Evolutionary conservation across 64 coral and sea anemone species (phyloP), one percentile per base, ranked within the genome.

Genomic region (Orbicella faveolata): DNA sequence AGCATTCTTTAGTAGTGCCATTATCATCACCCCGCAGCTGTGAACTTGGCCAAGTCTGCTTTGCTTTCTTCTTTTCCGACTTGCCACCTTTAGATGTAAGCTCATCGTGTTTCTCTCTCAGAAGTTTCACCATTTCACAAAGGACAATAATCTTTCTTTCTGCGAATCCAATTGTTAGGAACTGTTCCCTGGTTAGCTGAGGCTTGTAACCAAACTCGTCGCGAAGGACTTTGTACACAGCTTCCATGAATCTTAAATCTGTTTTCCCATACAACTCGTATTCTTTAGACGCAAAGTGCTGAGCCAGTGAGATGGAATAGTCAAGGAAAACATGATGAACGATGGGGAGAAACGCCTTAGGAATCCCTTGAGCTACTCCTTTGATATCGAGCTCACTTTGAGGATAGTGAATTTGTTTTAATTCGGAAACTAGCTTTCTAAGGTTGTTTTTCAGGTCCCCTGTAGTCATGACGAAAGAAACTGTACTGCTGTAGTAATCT

Each of bases 391-490:
- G 79, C 35, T 88, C 82, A 59, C 52, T 41, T 63, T 88, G 76
- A 8, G 91, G 79, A 62, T 89, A 99, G 79, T 88, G 88, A 79
- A 99, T 59, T 84, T 88, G 91, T 84, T 99, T 99, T 36, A 99
- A 75, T 89, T 96, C 97, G 9, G 79, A 62, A 55, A 96, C 83
- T 61, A 99, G 88, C 88, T 99, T 99, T 69, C 97, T 88, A 52
- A 99, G 88, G 25, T 99, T 99, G 67, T 99, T 99, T 63, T 96
- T 99, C 25, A 99, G 61, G 82, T 99, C 97, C 63, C 97, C 97
- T 23, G 97, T 99, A 48, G 97, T 33, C 97, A 99, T 99, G 36
- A 35, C 77, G n/a, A 9, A 15, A 74, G 23, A 9, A 39, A 59
- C 33, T 54, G 1, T 34, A 23, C 14, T 15, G 48, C 19, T 39